Conservation (phyloP, 2,113 vertebrate species). For the Nothobranchius furzeri region DNA sequence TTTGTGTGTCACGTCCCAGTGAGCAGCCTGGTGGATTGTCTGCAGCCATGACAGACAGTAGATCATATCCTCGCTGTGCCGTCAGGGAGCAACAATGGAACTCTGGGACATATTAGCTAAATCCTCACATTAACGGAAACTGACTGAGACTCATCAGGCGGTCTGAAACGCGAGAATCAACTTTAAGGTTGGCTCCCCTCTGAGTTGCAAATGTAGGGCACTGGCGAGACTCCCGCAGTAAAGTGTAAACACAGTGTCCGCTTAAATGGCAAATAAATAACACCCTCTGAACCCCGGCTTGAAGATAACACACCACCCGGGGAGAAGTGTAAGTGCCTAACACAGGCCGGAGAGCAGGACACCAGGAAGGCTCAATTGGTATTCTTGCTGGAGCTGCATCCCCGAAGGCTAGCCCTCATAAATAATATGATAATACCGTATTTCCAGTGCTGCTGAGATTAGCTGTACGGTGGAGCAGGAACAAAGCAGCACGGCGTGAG, state of each 20-base stretch:
- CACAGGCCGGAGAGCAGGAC: conserved; percentile 43
- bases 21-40: conserved; percentile 67
- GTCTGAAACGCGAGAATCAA: conserved; percentile 34
- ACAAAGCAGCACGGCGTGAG: conserved; percentile 60
- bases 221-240: conserved; percentile 23
- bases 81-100: conserved; percentile 30
- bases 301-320: conserved; percentile 50
- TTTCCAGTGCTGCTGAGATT: conserved; percentile 71
- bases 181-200: conserved; percentile 16
- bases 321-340: conserved; percentile 47
- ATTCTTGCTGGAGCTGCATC: conserved; percentile 72
- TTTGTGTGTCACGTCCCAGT: conserved; percentile 54
- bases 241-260: conserved; percentile 20
- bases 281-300: conserved; percentile 39
- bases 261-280: conserved; percentile 59
- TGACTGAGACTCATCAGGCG: conserved; percentile 23
- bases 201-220: conserved; percentile 35
- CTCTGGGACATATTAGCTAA: conserved; percentile 39
- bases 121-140: conserved; percentile 52
- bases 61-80: conserved; percentile 56
- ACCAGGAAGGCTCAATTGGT: conserved; percentile 64
- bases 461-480: conserved; percentile 61
- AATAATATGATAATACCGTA: conserved; percentile 74
- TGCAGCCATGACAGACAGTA: conserved; percentile 48
- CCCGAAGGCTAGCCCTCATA: conserved; percentile 70